phyloP scores from a whole-genome alignment of 1,140 invertebrate species.

The Dinoponera quadriceps region DNA sequence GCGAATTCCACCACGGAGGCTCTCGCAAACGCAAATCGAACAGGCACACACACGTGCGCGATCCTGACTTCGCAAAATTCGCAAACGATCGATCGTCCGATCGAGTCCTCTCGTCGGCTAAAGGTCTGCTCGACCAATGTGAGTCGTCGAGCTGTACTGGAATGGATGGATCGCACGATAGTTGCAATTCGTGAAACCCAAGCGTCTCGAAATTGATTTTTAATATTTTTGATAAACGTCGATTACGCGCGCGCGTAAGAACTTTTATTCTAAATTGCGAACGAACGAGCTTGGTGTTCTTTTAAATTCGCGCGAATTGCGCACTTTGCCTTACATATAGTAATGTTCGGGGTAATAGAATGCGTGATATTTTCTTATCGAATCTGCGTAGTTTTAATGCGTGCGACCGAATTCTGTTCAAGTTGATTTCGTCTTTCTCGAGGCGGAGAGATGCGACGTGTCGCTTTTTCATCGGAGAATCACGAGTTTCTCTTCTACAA shows the following conservation, averaged over 20 bases:
- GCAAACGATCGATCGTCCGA: slow-evolving; percentile 25
- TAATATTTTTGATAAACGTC: slow-evolving; percentile 43
- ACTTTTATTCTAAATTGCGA: slow-evolving; percentile 43
- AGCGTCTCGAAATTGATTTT: slow-evolving; percentile 20
- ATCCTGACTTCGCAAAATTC: slow-evolving; percentile 12
- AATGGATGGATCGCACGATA: not conserved
- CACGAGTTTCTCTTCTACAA: not conserved
- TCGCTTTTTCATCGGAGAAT: not conserved
- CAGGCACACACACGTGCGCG: slow-evolving; percentile 3
- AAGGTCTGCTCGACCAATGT: not conserved
- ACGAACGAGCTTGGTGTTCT: slow-evolving; percentile 24
- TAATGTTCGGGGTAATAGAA: slow-evolving; percentile 1
- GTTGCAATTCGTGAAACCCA: not conserved
- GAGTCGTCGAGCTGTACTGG: not conserved
- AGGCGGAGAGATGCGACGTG: not conserved
- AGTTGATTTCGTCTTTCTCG: slow-evolving; percentile 22
- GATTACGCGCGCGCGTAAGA: slow-evolving; percentile 22
- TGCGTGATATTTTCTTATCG: slow-evolving; percentile 22
- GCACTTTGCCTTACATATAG: slow-evolving; percentile 28
- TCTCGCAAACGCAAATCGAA: not conserved
- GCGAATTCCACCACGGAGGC: not conserved
- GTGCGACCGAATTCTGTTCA: not conserved
- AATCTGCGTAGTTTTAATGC: not conserved
- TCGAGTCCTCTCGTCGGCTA: not conserved
- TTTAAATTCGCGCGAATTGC: slow-evolving; percentile 16